Evolutionary conservation across 2,888 invertebrate species (phyloP), one percentile per base, ranked within the genome.

Genomic region (Teleiodes luculella): DNA sequence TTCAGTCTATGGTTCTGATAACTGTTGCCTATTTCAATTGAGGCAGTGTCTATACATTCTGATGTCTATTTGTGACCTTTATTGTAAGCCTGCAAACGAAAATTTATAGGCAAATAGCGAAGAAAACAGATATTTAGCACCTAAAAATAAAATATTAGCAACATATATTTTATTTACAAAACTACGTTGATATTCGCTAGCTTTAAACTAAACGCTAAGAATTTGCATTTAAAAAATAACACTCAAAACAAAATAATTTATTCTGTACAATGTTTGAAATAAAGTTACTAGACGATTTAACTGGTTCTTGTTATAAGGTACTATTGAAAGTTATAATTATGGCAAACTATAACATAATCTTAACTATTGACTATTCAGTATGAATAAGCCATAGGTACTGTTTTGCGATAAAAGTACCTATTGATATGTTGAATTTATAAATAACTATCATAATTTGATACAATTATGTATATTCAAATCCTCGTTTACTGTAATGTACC

Each of bases 211-310:
- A 79, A 68, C 69, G 68, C 78, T 83, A 83, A 71, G 71, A 70
- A 69, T 52, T 74, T 76, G 70, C 69, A 67, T 78, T 72, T 75
- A 77, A 78, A 77, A 78, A 79, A 74, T 76, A 80, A 76, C 80
- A 78, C 80, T 78, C 78, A 75, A 81, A 77, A 82, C 72, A 78
- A 74, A 85, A 86, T 86, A 86, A 87, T 78, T 85, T 83, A 87
- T 70, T 80, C 87, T 87, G 85, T 88, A 88, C 87, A 88, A 71
- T 65, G 66, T 68, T 73, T 73, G 71, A 63, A 53, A 57, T 52
- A 55, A 67, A 70, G 74, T 67, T 75, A 75, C 66, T 69, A 71
- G 68, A 70, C 69, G 63, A 72, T 68, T 72, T 71, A 80, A 84
- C 79, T 80, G 83, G 80, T 78, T 79, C 61, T 62, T 60, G 59